Base-by-base conservation (phyloP, 2,797 vertebrate genomes). In the Erethizon dorsatum region DNA sequence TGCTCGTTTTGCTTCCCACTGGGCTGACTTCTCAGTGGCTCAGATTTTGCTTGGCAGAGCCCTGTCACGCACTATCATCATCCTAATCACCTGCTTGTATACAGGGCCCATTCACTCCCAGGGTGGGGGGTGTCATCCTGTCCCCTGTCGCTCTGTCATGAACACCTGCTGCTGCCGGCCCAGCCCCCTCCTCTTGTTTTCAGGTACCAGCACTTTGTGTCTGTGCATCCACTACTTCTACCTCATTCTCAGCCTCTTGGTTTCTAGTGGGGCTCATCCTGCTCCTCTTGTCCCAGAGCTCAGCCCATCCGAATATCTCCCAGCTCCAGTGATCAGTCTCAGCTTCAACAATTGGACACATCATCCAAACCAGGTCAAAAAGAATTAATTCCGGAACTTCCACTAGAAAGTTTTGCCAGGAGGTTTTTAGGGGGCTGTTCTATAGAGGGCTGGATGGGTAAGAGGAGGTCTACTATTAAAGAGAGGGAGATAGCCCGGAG, bases 321-420 rank as follows among this genome's bases (percentile, higher is more conserved):
- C 50, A 84, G 17, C 10, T 87, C 78, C 77, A 75, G 1, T 28
- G n/a, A 52, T 24, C 61, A 50, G 31, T 63, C 5, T 73, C 57
- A 26, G 52, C 41, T 73, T 77, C 45, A 52, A 20, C 9, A 26
- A 18, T 75, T 31, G 22, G 41, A 84, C 65, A 83, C 26, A 71
- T 80, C 80, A 87, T 84, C 15, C 12, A 78, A 94, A 20, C 45
- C 52, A 61, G 56, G 6, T 75, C 28, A 80, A 41, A 71, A 47
- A 89, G 47, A 88, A 91, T 87, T 61, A 65, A 79, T 84, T 94
- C n/a, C 87, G 71, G 69, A 90, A 67, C 28, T 89, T 85, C 67
- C 41, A 4, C 17, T 83, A 86, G 45, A 33, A 90, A 83, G 26
- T 71, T 79, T 67, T 17, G 0, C 31, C 11, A 14, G 59, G 2